Conservation (phyloP, 2,113 vertebrate genomes). For the Protobothrops mucrosquamatus region DNA sequence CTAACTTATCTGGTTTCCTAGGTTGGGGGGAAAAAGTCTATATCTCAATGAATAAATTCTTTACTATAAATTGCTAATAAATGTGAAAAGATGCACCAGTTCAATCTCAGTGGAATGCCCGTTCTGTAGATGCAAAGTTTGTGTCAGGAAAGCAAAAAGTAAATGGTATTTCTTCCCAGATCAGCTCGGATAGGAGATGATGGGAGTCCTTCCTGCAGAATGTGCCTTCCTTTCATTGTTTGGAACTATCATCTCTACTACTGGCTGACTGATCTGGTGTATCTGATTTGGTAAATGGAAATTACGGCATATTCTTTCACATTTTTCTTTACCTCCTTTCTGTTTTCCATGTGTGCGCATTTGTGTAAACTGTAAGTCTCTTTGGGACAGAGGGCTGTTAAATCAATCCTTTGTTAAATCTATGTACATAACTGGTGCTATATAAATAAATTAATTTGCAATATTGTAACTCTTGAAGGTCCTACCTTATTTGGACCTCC, state of each 20-base stretch:
- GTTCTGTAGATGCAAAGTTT: too few relatives aligned
- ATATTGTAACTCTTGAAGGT: background rate
- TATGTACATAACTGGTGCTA: background rate
- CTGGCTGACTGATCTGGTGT: background rate
- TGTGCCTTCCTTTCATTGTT: background rate
- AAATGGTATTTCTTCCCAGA: background rate
- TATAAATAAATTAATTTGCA: background rate
- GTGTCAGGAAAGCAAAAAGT: background rate
- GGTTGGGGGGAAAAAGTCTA: background rate
- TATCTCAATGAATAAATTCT: too few relatives aligned
- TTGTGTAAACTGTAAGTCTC: background rate
- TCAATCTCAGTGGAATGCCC: background rate
- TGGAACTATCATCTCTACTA: background rate
- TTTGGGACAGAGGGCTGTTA: background rate
- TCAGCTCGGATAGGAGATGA: background rate
- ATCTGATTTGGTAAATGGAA: background rate
- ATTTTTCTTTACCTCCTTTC: background rate
- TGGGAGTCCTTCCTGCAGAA: background rate
- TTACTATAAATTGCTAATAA: background rate
- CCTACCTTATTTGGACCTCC: background rate
- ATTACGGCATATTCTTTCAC: background rate
- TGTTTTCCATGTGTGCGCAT: background rate
- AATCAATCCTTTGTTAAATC: background rate
- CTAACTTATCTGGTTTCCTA: background rate
- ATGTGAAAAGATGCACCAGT: background rate